Evolutionary conservation across 2,113 vertebrate genomes (phyloP), one percentile per base, ranked within the genome.

Genomic region (Gadus chalcogrammus): DNA sequence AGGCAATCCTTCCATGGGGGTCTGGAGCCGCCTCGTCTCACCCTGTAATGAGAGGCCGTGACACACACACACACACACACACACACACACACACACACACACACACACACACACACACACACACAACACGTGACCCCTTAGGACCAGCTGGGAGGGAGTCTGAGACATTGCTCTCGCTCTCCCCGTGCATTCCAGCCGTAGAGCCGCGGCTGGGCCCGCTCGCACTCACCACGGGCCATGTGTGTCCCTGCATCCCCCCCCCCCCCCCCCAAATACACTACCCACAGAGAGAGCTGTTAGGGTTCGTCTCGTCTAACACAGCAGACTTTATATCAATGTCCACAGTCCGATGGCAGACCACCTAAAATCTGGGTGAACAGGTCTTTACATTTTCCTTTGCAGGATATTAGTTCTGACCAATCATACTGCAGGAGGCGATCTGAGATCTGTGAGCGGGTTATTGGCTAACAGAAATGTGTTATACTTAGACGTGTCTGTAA

Each of bases 11-110:
- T 73, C 87, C 76, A 84, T 89, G 88, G 91, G 91, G 88, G 88
- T 91, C 85, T 91, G 91, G 91, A 91, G 91, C 89, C 89, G 79
- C 72, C 83, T 75, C 78, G 90, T 86, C 88, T 90, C 82, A 89
- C 88, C 89, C 87, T 89, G 90, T 89, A 92, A 89, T 90, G 89
- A 90, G 89, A 84, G 87, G 82, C 84, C 87, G 66, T 77, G 84
- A 88, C 61, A 71, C 68, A 61, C 65, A 75, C 66, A 65, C 65
- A 88, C 61, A 71, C 68, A 61, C 65, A 75, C 66, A 65, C 65
- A 58, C 64, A 24, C 61, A 62, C 86, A 87, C 35, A 71, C 76
- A 88, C 83, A 88, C 78, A 88, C 80, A 84, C 20, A 88, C 61
- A 71, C 68, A 61, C 65, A 75, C 66, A 65, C 65, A 58, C 64